These are phyloP conservation scores for Alces alces DNA, from an alignment of 2,113 vertebrate genomes.

Conservation along the genomic window DNA sequence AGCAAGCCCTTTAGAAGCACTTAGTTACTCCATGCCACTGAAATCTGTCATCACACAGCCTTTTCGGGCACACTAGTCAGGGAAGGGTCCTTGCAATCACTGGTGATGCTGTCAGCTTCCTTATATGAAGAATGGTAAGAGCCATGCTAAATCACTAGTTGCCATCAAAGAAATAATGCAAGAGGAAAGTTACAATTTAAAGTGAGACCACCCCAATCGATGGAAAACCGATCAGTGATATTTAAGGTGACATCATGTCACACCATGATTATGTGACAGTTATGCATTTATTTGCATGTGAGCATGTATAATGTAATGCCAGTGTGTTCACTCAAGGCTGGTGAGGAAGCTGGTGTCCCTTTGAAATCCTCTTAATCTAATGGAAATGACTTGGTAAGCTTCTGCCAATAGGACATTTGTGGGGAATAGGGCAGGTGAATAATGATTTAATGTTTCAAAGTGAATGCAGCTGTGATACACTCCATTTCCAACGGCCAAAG, in stretches of 20 bases:
- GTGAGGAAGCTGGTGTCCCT: background rate
- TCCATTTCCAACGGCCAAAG: background rate
- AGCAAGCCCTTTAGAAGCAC: background rate
- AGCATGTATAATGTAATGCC: background rate
- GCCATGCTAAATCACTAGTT: background rate
- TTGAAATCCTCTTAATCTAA: slow-evolving; percentile 26
- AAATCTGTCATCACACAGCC: background rate
- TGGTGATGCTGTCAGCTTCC: background rate
- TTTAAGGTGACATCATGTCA: background rate
- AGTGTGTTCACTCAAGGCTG: background rate
- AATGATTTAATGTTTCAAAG: slow-evolving; percentile 59
- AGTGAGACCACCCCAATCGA: background rate
- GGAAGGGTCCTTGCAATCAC: background rate
- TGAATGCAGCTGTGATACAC: background rate
- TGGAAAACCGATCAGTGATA: background rate
- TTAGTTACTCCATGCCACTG: fast-evolving
- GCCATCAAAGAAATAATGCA: background rate
- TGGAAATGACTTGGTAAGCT: slow-evolving; percentile 11
- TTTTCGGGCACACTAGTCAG: background rate
- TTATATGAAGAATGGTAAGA: background rate
- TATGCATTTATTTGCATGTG: background rate
- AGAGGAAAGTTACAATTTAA: background rate
- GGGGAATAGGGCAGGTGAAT: slow-evolving; percentile 74
- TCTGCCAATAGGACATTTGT: slow-evolving; percentile 66
- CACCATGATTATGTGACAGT: background rate